Percentiles rank a stretch among this genome's conserved stretches.
Conservation (phyloP, 2,888 invertebrate species). For the Timema podura region DNA sequence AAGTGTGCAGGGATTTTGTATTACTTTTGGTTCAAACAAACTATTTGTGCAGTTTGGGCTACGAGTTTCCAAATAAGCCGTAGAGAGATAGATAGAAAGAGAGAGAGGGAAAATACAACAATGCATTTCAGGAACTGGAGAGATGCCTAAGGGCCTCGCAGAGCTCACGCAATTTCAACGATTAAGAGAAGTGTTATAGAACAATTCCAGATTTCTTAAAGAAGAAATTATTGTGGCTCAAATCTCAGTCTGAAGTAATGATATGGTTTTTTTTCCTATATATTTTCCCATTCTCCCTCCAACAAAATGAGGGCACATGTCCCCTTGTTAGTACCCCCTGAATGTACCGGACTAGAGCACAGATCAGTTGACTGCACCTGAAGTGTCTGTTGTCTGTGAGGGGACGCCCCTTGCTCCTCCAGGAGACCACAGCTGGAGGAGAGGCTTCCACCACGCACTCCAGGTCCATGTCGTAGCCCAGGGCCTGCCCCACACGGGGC, state of each 20-base stretch:
- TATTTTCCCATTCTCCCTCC: background rate
- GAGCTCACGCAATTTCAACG: no score
- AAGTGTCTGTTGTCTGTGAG: background rate
- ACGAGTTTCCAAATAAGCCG: no score
- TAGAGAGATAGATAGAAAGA: no score
- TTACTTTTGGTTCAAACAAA: no score
- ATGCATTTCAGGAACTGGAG: no score
- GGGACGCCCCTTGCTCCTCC: background rate
- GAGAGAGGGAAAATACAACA: no score
- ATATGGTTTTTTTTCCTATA: background rate
- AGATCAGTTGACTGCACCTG: background rate
- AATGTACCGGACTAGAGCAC: background rate
- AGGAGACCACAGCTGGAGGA: background rate
- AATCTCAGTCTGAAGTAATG: background rate
- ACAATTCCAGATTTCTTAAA: no score
- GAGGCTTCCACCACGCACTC: background rate
- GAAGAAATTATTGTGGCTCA: no score
- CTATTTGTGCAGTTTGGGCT: no score
- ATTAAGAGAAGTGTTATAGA: no score
- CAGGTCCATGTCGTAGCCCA: background rate
- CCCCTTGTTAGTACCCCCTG: background rate
- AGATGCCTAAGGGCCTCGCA: no score
- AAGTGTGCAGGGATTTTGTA: no score
- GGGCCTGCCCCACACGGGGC: constrained; percentile 4
- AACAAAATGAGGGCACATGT: background rate